A percentile compares a stretch with the other conserved stretches of the same genome.
phyloP scores from a whole-genome alignment of 2,797 vertebrate genomes.

The Mormyrops attenuatus region DNA sequence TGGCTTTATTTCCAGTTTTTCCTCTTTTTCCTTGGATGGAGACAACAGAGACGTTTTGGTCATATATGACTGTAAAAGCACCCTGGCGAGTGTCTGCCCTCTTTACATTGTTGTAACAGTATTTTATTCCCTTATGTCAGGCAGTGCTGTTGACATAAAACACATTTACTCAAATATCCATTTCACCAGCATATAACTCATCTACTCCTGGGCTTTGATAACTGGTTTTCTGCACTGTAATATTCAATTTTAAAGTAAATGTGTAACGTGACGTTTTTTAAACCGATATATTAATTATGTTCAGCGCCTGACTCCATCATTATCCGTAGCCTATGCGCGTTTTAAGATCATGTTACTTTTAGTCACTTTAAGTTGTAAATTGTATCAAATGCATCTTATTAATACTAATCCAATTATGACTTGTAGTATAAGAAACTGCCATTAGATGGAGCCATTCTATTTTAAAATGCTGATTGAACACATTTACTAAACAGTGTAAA shows the following conservation, averaged over 20 bases:
- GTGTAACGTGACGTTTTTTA: not conserved
- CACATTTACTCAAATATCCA: not conserved
- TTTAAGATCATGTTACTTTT: not conserved
- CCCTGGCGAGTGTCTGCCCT: not conserved
- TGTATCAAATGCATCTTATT: not conserved
- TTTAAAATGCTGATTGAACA: not conserved
- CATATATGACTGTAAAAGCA: not conserved
- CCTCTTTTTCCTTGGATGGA: not conserved
- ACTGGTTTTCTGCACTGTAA: not conserved
- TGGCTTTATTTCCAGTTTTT: constrained; percentile 35
- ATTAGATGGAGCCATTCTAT: not conserved
- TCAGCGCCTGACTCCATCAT: not conserved
- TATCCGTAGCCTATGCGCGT: not conserved
- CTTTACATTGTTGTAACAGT: not conserved
- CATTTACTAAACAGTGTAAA: not conserved
- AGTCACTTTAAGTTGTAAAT: not conserved
- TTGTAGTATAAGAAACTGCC: not conserved
- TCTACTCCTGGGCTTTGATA: not conserved
- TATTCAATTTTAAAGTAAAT: not conserved
- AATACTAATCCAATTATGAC: not conserved
- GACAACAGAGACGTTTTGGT: not conserved
- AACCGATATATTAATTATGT: not conserved
- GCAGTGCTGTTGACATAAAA: not conserved
- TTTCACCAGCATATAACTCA: not conserved
- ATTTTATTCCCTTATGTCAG: not conserved